Conservation (phyloP, 2,113 vertebrate genomes). For the Zapus hudsonius region DNA sequence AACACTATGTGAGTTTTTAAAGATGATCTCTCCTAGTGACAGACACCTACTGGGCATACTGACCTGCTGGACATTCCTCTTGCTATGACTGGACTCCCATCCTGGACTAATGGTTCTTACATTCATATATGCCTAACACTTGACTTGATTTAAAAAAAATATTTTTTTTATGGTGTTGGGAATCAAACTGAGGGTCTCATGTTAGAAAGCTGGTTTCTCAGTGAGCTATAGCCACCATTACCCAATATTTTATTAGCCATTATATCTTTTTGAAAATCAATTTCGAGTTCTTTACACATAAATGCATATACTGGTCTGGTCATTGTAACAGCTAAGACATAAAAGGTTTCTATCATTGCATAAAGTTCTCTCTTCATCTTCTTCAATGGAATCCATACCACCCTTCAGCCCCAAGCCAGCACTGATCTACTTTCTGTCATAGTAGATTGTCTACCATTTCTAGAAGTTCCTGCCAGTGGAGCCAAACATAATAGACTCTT, state of each 20-base stretch:
- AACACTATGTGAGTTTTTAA: not conserved
- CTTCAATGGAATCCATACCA: not conserved
- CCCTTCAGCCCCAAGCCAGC: accelerated
- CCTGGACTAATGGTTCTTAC: not conserved
- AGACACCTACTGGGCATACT: not conserved
- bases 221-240: accelerated
- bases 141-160: not conserved
- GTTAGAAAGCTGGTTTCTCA: not conserved
- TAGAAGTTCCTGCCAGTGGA: not conserved
- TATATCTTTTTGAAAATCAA: not conserved
- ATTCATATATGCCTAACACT: not conserved
- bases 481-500: not conserved
- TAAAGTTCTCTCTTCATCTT: not conserved
- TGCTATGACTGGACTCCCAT: not conserved
- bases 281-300: not conserved
- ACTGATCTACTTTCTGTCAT: not conserved
- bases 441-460: not conserved
- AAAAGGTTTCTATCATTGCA: not conserved
- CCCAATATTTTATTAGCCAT: not conserved
- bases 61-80: not conserved
- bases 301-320: not conserved
- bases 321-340: not conserved
- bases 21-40: not conserved
- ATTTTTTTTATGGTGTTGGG: not conserved
- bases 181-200: not conserved